Evolutionary conservation across 2,797 vertebrate species (phyloP), one percentile per base, ranked within the genome.

Genomic region (Cryptoblepharus egeriae): DNA sequence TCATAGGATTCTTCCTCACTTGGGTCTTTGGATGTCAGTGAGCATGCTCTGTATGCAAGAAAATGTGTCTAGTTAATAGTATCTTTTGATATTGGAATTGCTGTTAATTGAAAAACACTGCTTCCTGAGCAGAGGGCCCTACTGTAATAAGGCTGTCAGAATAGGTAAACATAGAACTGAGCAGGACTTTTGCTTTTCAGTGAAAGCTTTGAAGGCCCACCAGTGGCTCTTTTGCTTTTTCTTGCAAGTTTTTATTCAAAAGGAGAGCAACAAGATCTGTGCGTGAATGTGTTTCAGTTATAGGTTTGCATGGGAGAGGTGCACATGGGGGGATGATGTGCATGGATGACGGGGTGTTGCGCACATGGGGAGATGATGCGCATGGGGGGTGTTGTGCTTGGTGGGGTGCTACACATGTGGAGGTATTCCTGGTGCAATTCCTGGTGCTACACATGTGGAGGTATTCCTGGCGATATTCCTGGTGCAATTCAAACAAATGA

Each of bases 151-250:
- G 45, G 11, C 22, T 78, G 65, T 60, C 26, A 39, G 16, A 71
- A 64, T 52, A 58, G 16, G 13, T 5, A 24, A 35, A 70, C n/a
- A 16, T 15, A 20, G 9, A n/a, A 32, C 20, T 30, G 30, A 18
- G 57, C 9, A 1, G 49, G 28, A 13, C 67, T 45, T 39, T 0
- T 0, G 7, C 37, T 16, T 70, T 85, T 71, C 69, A 65, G 32
- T 2, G 81, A 72, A 89, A 85, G 80, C 80, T 91, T 82, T 69
- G 80, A 88, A 86, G 86, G 86, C 68, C 80, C 83, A 55, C 83
- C 80, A 91, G 82, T 80, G 80, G 77, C 75, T 3, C 20, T 35
- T 85, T 85, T 1, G 1, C 61, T 42, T 37, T 0, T 82, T 79
- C 35, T 13, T 42, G 30, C 0, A 12, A 26, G 1, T 26, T 67